phyloP scores from a whole-genome alignment of 1,140 invertebrate genomes.

The Ptiloglossa arizonensis region DNA sequence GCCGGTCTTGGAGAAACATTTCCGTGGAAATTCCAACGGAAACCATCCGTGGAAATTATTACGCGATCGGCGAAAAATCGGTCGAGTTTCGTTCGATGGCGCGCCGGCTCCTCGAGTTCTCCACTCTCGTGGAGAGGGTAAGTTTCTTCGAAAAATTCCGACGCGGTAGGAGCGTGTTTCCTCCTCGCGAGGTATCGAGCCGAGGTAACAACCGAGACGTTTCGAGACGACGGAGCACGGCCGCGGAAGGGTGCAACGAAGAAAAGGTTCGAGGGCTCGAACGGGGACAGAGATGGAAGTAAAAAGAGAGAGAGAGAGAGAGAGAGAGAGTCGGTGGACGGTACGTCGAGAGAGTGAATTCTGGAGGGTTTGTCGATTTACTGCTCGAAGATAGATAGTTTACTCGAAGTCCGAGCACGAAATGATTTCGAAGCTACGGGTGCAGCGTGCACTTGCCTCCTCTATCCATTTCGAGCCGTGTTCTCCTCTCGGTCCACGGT shows the following conservation, averaged over 20 bases:
- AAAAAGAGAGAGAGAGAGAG: slow-evolving; percentile 29
- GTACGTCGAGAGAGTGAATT: slow-evolving; percentile 52
- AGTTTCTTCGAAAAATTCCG: slow-evolving; percentile 29
- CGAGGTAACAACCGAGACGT: slow-evolving; percentile 30
- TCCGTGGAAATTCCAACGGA: neutral
- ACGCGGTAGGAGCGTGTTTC: slow-evolving; percentile 6
- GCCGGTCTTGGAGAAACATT: too few species aligned
- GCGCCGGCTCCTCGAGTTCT: slow-evolving; percentile 24
- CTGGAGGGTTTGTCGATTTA: slow-evolving; percentile 61
- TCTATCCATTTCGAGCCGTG: slow-evolving; percentile 41
- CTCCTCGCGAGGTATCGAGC: slow-evolving; percentile 23
- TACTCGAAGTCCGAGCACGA: slow-evolving; percentile 59
- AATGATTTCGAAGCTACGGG: slow-evolving; percentile 63
- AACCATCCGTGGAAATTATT: slow-evolving; percentile 26
- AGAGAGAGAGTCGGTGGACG: slow-evolving; percentile 21
- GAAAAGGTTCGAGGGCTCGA: too few species aligned
- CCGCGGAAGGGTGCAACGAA: neutral
- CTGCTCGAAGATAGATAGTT: slow-evolving; percentile 65
- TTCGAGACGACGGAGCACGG: slow-evolving; percentile 1
- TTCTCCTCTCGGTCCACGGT: neutral
- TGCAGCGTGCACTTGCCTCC: slow-evolving; percentile 50
- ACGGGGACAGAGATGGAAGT: neutral
- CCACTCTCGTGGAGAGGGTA: slow-evolving; percentile 1
- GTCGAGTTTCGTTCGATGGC: slow-evolving; percentile 26
- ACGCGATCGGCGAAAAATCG: slow-evolving; percentile 36